Base-by-base conservation (phyloP, 2,888 invertebrate genomes). In the Lysandra bellargus region DNA sequence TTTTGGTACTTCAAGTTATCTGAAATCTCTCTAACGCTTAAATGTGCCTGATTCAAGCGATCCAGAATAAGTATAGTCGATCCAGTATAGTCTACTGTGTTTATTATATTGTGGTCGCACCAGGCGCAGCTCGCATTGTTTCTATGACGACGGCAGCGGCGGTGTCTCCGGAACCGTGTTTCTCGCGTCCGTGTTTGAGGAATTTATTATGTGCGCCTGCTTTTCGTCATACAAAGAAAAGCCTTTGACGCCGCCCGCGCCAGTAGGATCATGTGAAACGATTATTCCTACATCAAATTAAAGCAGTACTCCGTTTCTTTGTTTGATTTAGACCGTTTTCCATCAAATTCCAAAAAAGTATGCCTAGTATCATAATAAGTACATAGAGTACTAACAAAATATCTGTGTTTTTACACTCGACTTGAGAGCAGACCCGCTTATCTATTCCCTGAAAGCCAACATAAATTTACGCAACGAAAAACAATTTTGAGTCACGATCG, bases 171-270 rank as follows among this genome's bases (percentile, higher is more conserved):
- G 77, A 12, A 78, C 80, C 80, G 80, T 81, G 81, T 88, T 88
- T 88, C 88, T 88, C 87, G 86, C 85, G 57, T 79, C 83, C 88
- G 88, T 88, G 87, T 88, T 89, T 87, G 87, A 87, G 86, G 86
- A 87, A 87, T 89, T 87, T 80, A 89, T 89, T 88, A 88, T 87
- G 85, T 87, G 82, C 86, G 87, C 86, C 83, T 75, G 79, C 79
- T 75, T 64, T 74, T 75, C 76, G 57, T 53, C 33, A 53, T 37
- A 44, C 61, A 49, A 61, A 79, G 75, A 73, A 79, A 61, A 64
- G 49, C 75, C 79, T 75, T 79, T 79, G 75, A 79, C 49, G 61
- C 74, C 40, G 57, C 14, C 75, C 33, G 33, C 40, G 57, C 14
- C 75, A 49, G 33, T 23, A 17, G 57, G 4, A 75, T 61, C 64